Base-by-base conservation (phyloP, 2,797 vertebrate genomes). In the Loris lydekkerianus region DNA sequence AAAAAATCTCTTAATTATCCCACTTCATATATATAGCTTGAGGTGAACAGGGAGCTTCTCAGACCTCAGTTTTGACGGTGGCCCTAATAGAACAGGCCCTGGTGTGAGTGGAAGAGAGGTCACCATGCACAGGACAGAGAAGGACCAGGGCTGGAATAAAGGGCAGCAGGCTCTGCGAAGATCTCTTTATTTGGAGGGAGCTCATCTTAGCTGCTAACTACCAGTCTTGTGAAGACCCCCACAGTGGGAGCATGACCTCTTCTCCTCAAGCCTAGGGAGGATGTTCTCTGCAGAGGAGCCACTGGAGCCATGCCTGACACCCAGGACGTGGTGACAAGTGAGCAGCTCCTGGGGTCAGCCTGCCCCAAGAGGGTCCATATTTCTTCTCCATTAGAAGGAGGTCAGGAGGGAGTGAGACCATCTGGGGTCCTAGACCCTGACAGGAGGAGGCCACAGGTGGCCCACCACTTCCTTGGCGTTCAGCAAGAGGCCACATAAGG, bases 281-380 rank as follows among this genome's bases (percentile, higher is more conserved):
- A 9, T 37, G 7, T 34, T 89, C 17, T 76, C 18, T 82, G 3
- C 27, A 13, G n/a, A 1, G 5, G 25, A 61, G 77, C 23, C 72
- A 9, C 3, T 34, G 17, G 89, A 75, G 21, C 53, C 23, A 0
- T 1, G 29, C 40, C 43, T 81, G 8, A 23, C 13, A 43, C 6
- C 21, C 61, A 23, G 17, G 15, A 60, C 4, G 1, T 17, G 5
- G 37, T 3, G 18, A 18, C 60, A 3, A 18, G 46, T 0, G 0
- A 72, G 34, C 25, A 27, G 60, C 29, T 56, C 21, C 34, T 20
- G 8, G 8, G 37, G 65, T 23, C 78, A 40, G 9, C 53, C n/a
- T 67, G 27, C 14, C 70, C 37, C 72, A 40, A 58, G 1, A 23
- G 8, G 40, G 7, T 17, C 27, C 15, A 23, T 0, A 3, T 40